These are phyloP conservation scores for Chrysolina oricalcia DNA, from an alignment of 2,888 invertebrate genomes.

Conservation along the genomic window DNA sequence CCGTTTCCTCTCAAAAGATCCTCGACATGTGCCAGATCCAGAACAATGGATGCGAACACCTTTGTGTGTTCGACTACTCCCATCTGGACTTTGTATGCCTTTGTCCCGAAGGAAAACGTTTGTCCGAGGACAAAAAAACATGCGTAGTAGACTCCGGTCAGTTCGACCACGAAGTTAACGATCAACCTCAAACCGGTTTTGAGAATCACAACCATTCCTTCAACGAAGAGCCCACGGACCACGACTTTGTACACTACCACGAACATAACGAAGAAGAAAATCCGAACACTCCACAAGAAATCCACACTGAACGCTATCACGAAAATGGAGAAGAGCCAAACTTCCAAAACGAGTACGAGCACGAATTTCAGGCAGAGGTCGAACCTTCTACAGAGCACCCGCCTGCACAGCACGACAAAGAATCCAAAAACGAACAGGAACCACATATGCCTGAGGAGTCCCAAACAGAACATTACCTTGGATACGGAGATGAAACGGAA, in stretches of 20 bases:
- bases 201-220: conserved; percentile 59
- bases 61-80: conserved; percentile 80
- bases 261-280: conserved; percentile 55
- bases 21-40: conserved; percentile 80
- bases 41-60: conserved; percentile 79
- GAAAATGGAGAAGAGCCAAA: conserved; percentile 21
- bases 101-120: conserved; percentile 76
- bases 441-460: conserved; percentile 34
- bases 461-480: neutral
- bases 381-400: conserved; percentile 27
- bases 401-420: conserved; percentile 45
- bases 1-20: conserved; percentile 75
- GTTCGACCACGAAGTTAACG: conserved; percentile 54
- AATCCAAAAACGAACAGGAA: conserved; percentile 60
- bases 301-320: conserved; percentile 2
- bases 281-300: conserved; percentile 38
- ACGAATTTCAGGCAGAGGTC: conserved; percentile 38
- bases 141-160: conserved; percentile 66
- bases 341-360: conserved; percentile 37
- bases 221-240: conserved; percentile 21
- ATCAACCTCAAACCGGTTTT: conserved; percentile 60
- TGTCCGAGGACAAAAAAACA: conserved; percentile 72
- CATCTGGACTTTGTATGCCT: conserved; percentile 78
- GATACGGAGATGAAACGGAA: neutral
- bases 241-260: conserved; percentile 1